Conservation (phyloP, 1,140 invertebrate species). For the Chironomus striatipennis region DNA sequence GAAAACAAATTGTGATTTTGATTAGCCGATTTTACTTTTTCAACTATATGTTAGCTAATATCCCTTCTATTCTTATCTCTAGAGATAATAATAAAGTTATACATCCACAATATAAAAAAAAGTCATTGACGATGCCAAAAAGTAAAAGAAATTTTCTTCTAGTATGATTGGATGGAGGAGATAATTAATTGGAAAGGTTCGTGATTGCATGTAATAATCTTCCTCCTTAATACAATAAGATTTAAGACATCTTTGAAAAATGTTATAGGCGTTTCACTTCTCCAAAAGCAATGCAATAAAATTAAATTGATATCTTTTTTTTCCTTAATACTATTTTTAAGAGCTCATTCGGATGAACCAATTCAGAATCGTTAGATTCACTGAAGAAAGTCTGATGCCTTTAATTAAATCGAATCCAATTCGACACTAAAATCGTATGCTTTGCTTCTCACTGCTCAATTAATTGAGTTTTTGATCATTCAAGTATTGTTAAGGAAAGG, state of each 20-base stretch:
- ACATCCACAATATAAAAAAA: no score
- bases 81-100: no score
- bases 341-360: no score
- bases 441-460: neutral
- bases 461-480: constrained; percentile 21
- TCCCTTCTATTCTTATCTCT: no score
- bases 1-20: no score
- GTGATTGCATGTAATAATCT: constrained; percentile 21
- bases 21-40: no score
- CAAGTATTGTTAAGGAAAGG: neutral
- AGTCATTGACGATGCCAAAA: no score
- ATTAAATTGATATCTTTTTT: no score
- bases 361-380: no score
- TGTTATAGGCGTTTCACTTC: neutral
- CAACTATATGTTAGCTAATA: no score
- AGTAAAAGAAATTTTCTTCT: no score
- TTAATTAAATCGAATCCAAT: neutral
- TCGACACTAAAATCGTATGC: neutral
- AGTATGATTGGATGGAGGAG: neutral
- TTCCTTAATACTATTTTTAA: no score
- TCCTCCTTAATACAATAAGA: neutral
- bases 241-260: neutral
- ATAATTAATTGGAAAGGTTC: constrained; percentile 7
- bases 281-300: neutral
- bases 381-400: neutral